Base-by-base conservation (phyloP, 2,113 vertebrate genomes). In the Caranx melampygus region DNA sequence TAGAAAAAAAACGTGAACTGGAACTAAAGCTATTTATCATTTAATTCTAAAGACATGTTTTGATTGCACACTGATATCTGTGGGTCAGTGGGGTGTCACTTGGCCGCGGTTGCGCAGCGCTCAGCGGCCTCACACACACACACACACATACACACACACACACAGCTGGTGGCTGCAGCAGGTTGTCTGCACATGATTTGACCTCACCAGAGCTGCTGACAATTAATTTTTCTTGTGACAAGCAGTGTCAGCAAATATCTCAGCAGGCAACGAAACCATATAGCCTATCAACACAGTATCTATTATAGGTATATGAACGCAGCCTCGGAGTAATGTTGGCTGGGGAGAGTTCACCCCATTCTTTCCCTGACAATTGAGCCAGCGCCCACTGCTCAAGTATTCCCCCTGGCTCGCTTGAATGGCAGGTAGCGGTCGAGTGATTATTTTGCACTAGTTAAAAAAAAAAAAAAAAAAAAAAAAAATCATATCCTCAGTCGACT, bases 391-490 rank as follows among this genome's bases (percentile, higher is more conserved):
- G 57, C 52, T 65, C 66, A 78, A 69, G 79, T 55, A 49, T 44
- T 26, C 26, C 64, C 60, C 15, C 49, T 7, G 72, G 65, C 72
- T 26, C 34, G n/a, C 75, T 84, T 88, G 84, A 89, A 85, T 87
- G 83, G 75, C 83, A 87, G 87, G 76, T 78, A 84, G 86, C 47
- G 71, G 83, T 81, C 60, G 44, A 47, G 78, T 75, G 82, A 84
- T 89, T 93, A 83, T 92, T 94, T 91, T 84, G 70, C 83, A 75
- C 83, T 92, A 89, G 81, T 79, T 91, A 88, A 86, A 87, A 45
- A 45, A 45, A 45, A 14, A 92, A 88, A 86, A 87, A 44, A 44
- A 44, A 44, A 14, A 45, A 60, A 60, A 11, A 8, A 40, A 51
- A 52, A 69, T 88, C 86, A 87, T 84, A 85, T 82, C 85, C 83